Base-by-base conservation (phyloP, 2,888 invertebrate species). In the Nomada ferruginata region DNA sequence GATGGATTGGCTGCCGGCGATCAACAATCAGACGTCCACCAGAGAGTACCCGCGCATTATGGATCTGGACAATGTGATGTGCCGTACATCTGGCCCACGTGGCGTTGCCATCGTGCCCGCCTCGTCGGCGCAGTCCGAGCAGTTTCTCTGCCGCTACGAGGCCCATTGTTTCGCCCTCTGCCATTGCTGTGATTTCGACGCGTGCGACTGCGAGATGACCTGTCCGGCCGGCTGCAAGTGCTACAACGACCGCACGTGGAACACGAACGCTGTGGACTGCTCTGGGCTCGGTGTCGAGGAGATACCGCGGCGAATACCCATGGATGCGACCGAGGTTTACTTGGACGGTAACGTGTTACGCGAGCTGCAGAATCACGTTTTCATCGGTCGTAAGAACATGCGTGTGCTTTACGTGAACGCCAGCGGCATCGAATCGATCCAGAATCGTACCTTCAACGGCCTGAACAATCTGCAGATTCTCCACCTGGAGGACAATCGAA, bases 201-300 rank as follows among this genome's bases (percentile, higher is more conserved):
- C 97, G 83, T 99, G 99, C 94, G 98, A 98, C 94, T 99, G 99
- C 94, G 98, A 98, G 95, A 98, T 98, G 97, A 98, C 97, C 85
- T 99, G 99, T 92, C 99, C 99, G 50, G 96, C 96, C 90, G 98
- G 98, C 91, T 99, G 99, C 94, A 97, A 97, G 88, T 99, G 99
- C 94, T 98, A 98, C 94, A 98, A 98, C 94, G 98, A 99, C 92
- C 97, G 97, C 93, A 96, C 97, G 85, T 98, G 98, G 98, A 97
- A 97, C 89, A 98, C 97, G 71, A 98, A 98, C 94, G 97, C 98
- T 59, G 98, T 98, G 64, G 98, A 98, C 93, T 98, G 98, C 94
- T 97, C 97, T 87, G 96, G 96, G 20, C 96, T 97, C 94, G 95
- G 96, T 91, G 96, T 97, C 90, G 94, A 95, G 82, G 96, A 97